Evolutionary conservation across 1,140 invertebrate genomes (phyloP).

Genomic region (Bombus sylvicola): DNA sequence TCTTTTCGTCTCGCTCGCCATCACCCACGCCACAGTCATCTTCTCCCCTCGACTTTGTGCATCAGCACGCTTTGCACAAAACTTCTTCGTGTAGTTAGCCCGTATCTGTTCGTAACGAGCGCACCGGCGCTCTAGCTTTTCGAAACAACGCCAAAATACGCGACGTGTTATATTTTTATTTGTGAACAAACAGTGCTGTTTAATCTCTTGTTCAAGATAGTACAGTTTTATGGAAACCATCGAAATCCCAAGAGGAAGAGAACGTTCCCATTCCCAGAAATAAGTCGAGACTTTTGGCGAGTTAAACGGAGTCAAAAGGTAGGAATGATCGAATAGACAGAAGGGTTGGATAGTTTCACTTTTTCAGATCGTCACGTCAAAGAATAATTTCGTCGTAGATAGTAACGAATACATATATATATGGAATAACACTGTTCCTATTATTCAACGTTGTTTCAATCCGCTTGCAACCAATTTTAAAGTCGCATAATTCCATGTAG

Average conservation of each 20-base stretch:
- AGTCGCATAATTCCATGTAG: slow-evolving; percentile 62
- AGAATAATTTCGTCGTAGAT: not conserved
- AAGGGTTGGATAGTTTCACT: no score
- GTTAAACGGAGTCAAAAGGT: slow-evolving; percentile 30
- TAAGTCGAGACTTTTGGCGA: not conserved
- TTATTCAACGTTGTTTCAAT: not conserved
- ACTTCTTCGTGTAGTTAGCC: slow-evolving; percentile 68
- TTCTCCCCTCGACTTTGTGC: slow-evolving; percentile 68
- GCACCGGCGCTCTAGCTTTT: slow-evolving; percentile 18
- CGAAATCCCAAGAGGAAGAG: not conserved
- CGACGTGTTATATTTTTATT: not conserved
- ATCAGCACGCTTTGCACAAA: slow-evolving; percentile 61
- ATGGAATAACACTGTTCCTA: not conserved
- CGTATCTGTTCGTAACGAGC: slow-evolving; percentile 68
- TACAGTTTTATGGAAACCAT: not conserved
- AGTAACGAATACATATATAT: not conserved
- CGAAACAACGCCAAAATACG: not conserved
- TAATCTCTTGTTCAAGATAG: no score
- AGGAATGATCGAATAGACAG: not conserved
- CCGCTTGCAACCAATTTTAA: slow-evolving; percentile 36
- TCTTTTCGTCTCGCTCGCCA: slow-evolving; percentile 66
- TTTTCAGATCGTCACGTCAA: not conserved
- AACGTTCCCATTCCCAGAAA: no score
- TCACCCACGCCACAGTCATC: slow-evolving; percentile 64
- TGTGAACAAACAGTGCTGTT: not conserved